Percentiles rank a stretch among this genome's conserved stretches.
Conservation (phyloP, 2,113 vertebrate genomes). For the Aspiorhynchus laticeps region DNA sequence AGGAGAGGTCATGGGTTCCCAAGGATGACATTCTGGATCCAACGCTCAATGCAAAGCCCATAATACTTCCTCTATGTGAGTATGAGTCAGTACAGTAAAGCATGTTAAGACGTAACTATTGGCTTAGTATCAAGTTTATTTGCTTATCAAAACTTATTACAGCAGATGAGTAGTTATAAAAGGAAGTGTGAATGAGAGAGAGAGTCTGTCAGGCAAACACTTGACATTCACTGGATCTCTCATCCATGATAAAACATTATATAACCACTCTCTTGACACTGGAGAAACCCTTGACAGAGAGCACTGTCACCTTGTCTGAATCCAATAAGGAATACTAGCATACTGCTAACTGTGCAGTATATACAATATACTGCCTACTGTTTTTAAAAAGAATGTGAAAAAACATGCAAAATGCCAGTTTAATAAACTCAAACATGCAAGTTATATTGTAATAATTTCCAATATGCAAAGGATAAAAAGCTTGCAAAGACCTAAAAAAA, state of each 20-base stretch:
- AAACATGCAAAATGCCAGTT: neutral
- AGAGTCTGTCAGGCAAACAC: neutral
- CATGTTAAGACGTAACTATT: neutral
- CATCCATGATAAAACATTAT: neutral
- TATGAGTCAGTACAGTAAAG: neutral
- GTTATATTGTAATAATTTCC: no score
- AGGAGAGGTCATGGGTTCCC: no score
- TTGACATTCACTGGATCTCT: constrained; percentile 1
- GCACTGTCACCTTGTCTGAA: neutral
- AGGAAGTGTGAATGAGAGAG: neutral
- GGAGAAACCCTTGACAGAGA: constrained; percentile 1
- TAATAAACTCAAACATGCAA: neutral
- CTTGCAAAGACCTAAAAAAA: no score
- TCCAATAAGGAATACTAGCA: neutral
- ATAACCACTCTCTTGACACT: constrained; percentile 1
- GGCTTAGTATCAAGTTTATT: neutral
- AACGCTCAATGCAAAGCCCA: neutral
- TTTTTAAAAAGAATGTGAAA: neutral
- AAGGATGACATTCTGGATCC: no score
- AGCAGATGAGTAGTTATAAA: neutral
- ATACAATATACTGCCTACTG: neutral
- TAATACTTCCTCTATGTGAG: neutral
- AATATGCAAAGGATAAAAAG: no score
- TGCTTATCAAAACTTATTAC: neutral
- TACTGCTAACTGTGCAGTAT: neutral